Percentiles rank a stretch among this genome's conserved stretches.
These are phyloP conservation scores for Entosphenus tridentatus DNA, from an alignment of 2,113 vertebrate genomes.

Conservation along the genomic window DNA sequence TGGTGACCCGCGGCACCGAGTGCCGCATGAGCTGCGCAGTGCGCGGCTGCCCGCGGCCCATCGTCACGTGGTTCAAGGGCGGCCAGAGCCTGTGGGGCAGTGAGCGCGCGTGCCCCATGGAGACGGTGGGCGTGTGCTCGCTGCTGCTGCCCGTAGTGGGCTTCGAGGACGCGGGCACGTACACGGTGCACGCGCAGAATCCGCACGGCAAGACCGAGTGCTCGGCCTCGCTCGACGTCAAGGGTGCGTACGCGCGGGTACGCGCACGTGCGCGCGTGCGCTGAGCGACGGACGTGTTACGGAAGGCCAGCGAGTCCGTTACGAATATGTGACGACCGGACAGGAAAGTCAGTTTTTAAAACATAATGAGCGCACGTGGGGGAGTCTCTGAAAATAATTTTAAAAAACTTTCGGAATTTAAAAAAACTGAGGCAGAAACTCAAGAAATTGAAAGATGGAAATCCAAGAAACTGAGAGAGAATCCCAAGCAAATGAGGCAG, in stretches of 20 bases:
- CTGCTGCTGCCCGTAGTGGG: constrained; percentile 20
- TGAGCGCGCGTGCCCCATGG: constrained; percentile 20
- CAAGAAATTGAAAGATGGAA: too few relatives aligned
- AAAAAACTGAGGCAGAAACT: too few relatives aligned
- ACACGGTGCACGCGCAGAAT: constrained; percentile 22
- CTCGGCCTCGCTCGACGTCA: constrained; percentile 19
- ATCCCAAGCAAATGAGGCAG: too few relatives aligned
- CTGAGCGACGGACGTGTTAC: too few relatives aligned
- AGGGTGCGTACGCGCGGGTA: constrained; percentile 10
- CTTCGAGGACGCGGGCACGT: constrained; percentile 17
- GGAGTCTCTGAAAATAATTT: too few relatives aligned
- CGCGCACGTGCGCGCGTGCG: too few relatives aligned
- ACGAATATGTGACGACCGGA: too few relatives aligned
- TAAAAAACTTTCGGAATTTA: too few relatives aligned
- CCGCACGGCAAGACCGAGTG: constrained; percentile 18
- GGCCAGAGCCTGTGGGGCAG: constrained; percentile 16
- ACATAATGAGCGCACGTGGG: too few relatives aligned
- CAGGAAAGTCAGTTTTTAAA: too few relatives aligned
- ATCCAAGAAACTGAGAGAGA: too few relatives aligned
- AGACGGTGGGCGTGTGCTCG: constrained; percentile 17
- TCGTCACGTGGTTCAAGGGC: constrained; percentile 17
- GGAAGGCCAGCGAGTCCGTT: too few relatives aligned
- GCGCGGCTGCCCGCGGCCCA: constrained; percentile 17
- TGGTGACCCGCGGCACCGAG: constrained; percentile 13
- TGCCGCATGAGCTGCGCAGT: constrained; percentile 25